Evolutionary conservation across 1,140 invertebrate genomes (phyloP), one percentile per base, ranked within the genome.

Genomic region (Dolichoris vasculosae): DNA sequence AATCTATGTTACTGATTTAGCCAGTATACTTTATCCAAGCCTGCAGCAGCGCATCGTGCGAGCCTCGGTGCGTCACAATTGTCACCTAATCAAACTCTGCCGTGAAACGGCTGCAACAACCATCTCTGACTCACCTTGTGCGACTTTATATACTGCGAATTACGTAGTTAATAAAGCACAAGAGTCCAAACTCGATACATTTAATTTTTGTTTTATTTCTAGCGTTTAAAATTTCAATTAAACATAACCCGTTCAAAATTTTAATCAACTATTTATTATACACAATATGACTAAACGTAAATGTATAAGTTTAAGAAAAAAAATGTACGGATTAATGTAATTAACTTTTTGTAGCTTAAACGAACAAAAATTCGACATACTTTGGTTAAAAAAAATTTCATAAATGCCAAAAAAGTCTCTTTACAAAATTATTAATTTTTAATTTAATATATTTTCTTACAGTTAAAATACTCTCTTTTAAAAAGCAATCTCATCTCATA

Each of bases 1-100:
- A 83, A 83, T 83, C 82, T 76, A 83, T 83, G 71, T 83, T 76
- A 82, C 80, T 82, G 64, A 73, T 73, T 71, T 71, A 73, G 80
- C 80, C 67, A 73, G 80, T 46, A 73, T 43, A 73, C 64, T 82
- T 82, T 82, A 73, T 46, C 35, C 40, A 40, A 20, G n/a, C 30
- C n/a, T 17, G 55, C 8, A 30, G 55, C 23, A 67, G 11, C 64
- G 17, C 13, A 67, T 67, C 32, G 15, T 67, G 9, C 64, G 7
- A 67, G 35, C 64, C 55, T 46, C 13, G 55, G 43, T 69, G 73
- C 51, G 55, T 73, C 55, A 48, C 55, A 76, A 83, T 83, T 83
- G 71, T 83, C 71, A 46, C 82, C 82, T 83, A 83, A 83, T 83
- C 82, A 75, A 83, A 76, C 71, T n/a, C 38, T 30, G 43, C 63